Percentiles rank a stretch among this genome's conserved stretches.
Conservation (phyloP, 2,113 vertebrate genomes). For the Alethe diademata region DNA sequence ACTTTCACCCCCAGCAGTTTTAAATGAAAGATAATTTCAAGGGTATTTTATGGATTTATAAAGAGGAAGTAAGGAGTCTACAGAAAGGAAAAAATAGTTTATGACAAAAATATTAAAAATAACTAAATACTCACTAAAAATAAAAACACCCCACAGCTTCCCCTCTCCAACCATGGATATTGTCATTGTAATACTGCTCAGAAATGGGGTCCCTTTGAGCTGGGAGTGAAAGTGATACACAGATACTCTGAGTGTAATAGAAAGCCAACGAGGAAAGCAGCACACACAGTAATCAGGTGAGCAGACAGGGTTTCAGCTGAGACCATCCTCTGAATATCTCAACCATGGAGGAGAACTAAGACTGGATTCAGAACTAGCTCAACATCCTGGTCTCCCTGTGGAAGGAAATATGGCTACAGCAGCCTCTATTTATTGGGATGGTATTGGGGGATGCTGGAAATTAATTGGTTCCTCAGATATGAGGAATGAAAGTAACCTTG, state of each 20-base stretch:
- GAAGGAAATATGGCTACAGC: conserved; percentile 24
- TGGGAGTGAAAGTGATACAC: background rate
- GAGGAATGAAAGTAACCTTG: conserved; percentile 17
- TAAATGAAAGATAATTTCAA: background rate
- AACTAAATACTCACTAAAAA: background rate
- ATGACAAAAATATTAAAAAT: background rate
- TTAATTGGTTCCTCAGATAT: background rate
- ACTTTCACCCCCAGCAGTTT: background rate
- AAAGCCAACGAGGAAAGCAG: background rate
- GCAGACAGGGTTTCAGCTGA: background rate
- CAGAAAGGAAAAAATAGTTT: background rate
- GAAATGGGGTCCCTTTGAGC: background rate
- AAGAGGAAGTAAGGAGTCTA: background rate
- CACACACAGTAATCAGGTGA: background rate
- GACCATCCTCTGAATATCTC: background rate
- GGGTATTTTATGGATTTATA: background rate
- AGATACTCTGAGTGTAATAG: background rate
- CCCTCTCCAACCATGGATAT: background rate
- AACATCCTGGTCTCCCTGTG: background rate
- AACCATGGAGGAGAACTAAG: background rate
- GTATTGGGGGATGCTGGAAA: conserved; percentile 5
- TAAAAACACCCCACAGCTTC: accelerated
- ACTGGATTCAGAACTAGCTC: background rate
- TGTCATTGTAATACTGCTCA: background rate
- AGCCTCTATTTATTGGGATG: conserved; percentile 54